These are phyloP conservation scores for Beroe forskalii DNA, from an alignment of 37 sponge, comb jelly and placozoan genomes.

Conservation along the genomic window DNA sequence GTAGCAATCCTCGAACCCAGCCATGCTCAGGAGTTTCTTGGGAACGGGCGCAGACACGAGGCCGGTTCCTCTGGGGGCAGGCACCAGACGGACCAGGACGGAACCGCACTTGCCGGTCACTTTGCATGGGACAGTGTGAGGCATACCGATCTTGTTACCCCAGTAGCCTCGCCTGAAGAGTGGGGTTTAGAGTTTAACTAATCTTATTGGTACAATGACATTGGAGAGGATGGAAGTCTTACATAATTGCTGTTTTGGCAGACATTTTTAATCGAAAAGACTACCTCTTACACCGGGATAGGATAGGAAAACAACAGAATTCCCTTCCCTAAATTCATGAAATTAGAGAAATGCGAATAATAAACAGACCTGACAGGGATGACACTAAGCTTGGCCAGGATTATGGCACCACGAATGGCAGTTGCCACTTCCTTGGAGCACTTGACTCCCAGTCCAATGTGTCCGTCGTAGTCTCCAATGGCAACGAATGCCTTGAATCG, in stretches of 20 bases:
- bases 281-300: no score
- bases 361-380: slow-evolving; percentile 76
- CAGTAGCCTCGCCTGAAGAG: slow-evolving; percentile 87
- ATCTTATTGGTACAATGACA: no score
- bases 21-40: slow-evolving; percentile 96
- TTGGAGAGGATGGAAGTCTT: no score
- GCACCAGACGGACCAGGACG: slow-evolving; percentile 89
- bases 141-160: slow-evolving; percentile 97
- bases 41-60: slow-evolving; percentile 97
- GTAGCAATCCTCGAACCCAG: slow-evolving; percentile 95
- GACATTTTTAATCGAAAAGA: no score
- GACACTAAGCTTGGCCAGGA: slow-evolving; percentile 89
- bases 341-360: no score
- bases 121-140: slow-evolving; percentile 99
- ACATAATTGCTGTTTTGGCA: no score
- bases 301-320: no score
- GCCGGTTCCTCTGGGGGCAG: slow-evolving; percentile 97
- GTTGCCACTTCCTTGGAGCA: slow-evolving; percentile 99
- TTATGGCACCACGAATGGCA: slow-evolving; percentile 96
- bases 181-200: no score
- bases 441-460: slow-evolving; percentile 97
- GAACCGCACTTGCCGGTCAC: slow-evolving; percentile 97
- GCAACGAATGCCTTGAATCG: slow-evolving; percentile 99
- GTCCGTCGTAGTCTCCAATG: slow-evolving; percentile 94
- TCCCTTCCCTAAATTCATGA: no score